Evolutionary conservation across 2,797 vertebrate species (phyloP), one percentile per base, ranked within the genome.

Genomic region (Oryzias sinensis): DNA sequence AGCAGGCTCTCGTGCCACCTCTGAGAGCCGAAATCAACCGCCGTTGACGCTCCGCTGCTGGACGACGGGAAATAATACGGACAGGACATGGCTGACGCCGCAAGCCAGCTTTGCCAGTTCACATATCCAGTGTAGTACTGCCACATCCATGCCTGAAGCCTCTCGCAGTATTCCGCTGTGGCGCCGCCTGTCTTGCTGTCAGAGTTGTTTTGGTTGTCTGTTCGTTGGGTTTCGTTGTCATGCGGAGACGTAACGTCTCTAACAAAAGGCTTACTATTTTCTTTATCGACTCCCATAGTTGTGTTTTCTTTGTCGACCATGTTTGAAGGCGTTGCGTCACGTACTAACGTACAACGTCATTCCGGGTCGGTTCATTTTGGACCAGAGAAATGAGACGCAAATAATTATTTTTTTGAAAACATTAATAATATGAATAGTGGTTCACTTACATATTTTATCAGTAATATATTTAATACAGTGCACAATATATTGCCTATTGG

Each of bases 131-230:
- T 92, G 88, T 97, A 95, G 48, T 95, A 97, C 82, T 97, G 94
- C 95, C 96, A 98, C 68, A 98, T 94, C 96, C 96, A 98, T 52
- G 94, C 92, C 85, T 96, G 95, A 33, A 98, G 89, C 57, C 91
- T 90, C 53, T 90, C 93, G 62, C 95, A 95, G 79, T 98, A 98
- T 53, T 97, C 94, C 17, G 88, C 68, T 6, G 89, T 91, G 44
- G 65, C 58, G 40, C 78, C 22, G 5, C 41, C 59, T 25, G 53
- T 62, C 6, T 65, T 63, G 1, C 9, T 45, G 1, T 57, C 65
- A 5, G 46, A 43, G 0, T 43, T 40, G 29, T 50, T 62, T 4
- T 47, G 49, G 44, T 43, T 41, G 25, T 40, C 33, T 37, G 2
- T 49, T 57, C 45, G 54, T 25, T 33, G 49, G 1, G 22, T 11